Conservation (phyloP, 2,797 vertebrate genomes). For the Tenualosa ilisha region DNA sequence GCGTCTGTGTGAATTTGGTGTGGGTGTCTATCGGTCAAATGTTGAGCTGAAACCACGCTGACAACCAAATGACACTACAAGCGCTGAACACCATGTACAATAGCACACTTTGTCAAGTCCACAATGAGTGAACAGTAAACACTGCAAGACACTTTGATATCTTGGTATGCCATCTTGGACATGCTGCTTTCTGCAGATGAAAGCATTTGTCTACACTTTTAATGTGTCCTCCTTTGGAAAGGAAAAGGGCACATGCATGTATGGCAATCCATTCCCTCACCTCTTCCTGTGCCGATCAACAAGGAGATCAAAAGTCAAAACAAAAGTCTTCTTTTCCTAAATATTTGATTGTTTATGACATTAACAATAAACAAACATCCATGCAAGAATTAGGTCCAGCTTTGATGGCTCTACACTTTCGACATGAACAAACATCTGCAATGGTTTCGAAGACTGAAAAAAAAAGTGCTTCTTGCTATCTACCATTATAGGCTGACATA, state of each 20-base stretch:
- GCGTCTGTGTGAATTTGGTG: constrained; percentile 29
- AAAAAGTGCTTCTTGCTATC: neutral
- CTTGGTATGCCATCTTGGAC: neutral
- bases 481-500: neutral
- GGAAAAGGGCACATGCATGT: neutral
- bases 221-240: neutral
- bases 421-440: neutral
- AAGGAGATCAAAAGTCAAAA: neutral
- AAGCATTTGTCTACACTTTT: neutral
- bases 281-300: neutral
- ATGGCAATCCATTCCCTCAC: neutral
- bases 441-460: neutral
- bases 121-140: neutral
- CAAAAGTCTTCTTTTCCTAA: neutral
- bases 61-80: constrained; percentile 8
- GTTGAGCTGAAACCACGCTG: constrained; percentile 24
- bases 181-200: neutral
- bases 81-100: neutral
- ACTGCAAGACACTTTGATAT: neutral
- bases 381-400: neutral
- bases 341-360: neutral
- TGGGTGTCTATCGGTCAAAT: constrained; percentile 20
- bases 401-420: neutral
- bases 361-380: neutral
- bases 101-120: neutral